Conservation (phyloP, 2,888 invertebrate species). For the Xanthorhoe designata region DNA sequence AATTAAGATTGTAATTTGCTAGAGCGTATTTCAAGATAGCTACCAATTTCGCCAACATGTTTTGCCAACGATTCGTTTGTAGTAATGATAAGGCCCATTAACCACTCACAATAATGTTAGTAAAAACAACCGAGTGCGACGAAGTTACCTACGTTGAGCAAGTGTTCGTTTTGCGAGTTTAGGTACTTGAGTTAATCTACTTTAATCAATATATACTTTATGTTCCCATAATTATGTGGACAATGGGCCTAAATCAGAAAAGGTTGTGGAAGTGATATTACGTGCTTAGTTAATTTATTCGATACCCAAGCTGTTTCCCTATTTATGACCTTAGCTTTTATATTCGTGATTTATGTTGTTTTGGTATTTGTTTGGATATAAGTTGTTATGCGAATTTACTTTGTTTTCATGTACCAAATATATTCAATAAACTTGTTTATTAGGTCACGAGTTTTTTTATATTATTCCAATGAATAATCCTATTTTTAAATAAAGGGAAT, state of each 20-base stretch:
- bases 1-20: slow-evolving; percentile 1
- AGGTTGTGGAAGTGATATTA: slow-evolving; percentile 5
- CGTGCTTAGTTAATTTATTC: slow-evolving; percentile 12
- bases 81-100: background rate
- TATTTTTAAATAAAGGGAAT: too few relatives aligned
- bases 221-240: slow-evolving; percentile 2
- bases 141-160: background rate
- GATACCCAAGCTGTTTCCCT: slow-evolving; percentile 16
- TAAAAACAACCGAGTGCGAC: background rate
- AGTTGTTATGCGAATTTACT: slow-evolving; percentile 5
- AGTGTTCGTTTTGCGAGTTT: background rate
- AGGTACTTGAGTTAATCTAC: background rate
- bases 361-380: slow-evolving; percentile 5
- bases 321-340: slow-evolving; percentile 21
- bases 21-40: background rate
- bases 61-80: slow-evolving; percentile 9
- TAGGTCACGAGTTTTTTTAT: background rate
- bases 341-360: slow-evolving; percentile 11
- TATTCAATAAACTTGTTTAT: slow-evolving; percentile 1
- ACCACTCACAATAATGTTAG: background rate
- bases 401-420: slow-evolving; percentile 5
- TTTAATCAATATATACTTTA: too few relatives aligned
- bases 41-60: slow-evolving; percentile 5
- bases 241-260: slow-evolving; percentile 7
- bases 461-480: too few relatives aligned